A percentile compares a stretch with the other conserved stretches of the same genome.
phyloP scores from a whole-genome alignment of 2,797 vertebrate species.

The Loriculus beryllinus region DNA sequence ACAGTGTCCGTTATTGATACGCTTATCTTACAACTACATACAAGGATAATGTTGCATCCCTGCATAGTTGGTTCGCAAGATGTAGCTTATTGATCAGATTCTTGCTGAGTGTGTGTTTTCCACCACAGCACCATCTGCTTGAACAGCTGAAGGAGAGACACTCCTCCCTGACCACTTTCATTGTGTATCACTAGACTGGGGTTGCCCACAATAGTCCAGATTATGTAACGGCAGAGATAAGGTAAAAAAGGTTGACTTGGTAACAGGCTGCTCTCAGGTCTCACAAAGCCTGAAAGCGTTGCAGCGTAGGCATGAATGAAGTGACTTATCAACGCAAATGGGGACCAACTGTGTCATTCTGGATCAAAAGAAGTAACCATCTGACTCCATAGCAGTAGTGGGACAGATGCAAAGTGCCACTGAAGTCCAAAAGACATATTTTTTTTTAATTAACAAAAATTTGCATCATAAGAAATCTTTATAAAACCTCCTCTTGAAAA shows the following conservation, averaged over 20 bases:
- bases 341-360: not conserved
- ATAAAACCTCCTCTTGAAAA: not conserved
- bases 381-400: not conserved
- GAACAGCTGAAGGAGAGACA: not conserved
- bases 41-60: not conserved
- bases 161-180: not conserved
- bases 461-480: not conserved
- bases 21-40: accelerated
- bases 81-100: accelerated
- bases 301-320: not conserved
- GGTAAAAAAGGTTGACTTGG: not conserved
- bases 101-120: accelerated
- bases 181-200: accelerated
- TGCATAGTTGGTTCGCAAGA: accelerated
- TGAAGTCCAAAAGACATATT: not conserved
- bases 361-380: not conserved
- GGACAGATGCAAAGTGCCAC: not conserved
- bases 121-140: not conserved
- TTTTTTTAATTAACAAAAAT: not conserved
- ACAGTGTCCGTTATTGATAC: accelerated
- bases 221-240: not conserved
- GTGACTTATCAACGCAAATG: not conserved
- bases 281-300: not conserved
- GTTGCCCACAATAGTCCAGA: accelerated
- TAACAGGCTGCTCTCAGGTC: not conserved